Base-by-base conservation (phyloP, 2,888 invertebrate species). In the Trichogramma evanescens region DNA sequence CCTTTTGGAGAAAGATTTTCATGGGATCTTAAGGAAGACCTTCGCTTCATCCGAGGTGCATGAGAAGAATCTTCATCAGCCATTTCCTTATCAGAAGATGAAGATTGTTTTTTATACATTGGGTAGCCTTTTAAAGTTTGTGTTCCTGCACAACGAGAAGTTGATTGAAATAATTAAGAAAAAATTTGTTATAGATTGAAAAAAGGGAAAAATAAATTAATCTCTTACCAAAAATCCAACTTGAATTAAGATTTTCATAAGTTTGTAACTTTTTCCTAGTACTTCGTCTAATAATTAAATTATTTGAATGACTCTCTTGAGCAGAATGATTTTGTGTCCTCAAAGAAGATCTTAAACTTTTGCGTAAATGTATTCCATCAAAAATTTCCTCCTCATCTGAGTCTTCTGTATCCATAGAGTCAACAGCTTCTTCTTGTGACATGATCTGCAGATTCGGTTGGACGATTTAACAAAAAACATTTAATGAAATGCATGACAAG, bases 241-340 rank as follows among this genome's bases (percentile, higher is more conserved):
- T 88, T 74, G 86, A 86, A 69, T 86, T 87, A 72, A 86, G 85
- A 72, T 85, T 86, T 75, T 86, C 85, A 68, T 86, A 87, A 6
- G 84, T 81, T 39, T 86, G 82, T 71, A 85, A 87, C 63, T 87
- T 83, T 70, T 86, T 81, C 66, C 86, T 82, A 72, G 85, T 82
- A 80, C 92, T 83, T 73, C 87, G 80, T 72, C 91, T 81, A 66
- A 91, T 85, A 57, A 72, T 73, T 53, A 69, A 66, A 64, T 72
- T 74, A 64, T 72, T 75, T 62, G 71, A 69, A 54, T 73, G 70
- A 61, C 73, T 62, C 62, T 71, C 73, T 26, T 72, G 65, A 55
- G 67, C 68, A 44, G 69, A 66, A 53, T 66, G 68, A 7, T 72
- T 69, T 54, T 72, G 72, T 6, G 77, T 76, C 55, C 77, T 68